A percentile compares a stretch with the other conserved stretches of the same genome.
phyloP scores from a whole-genome alignment of 2,113 vertebrate genomes.

The Psophia crepitans region DNA sequence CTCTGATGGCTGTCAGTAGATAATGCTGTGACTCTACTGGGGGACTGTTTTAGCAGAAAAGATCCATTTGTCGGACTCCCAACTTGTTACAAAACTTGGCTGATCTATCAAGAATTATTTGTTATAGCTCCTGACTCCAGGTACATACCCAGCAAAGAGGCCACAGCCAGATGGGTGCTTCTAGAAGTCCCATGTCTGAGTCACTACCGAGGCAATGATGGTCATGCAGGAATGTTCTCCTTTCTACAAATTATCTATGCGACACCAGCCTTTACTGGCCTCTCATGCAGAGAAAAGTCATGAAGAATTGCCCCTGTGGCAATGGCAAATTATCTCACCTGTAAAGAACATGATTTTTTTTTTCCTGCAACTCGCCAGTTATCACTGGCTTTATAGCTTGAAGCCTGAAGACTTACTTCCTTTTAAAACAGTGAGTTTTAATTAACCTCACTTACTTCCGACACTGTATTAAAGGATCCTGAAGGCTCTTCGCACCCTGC shows the following conservation, averaged over 20 bases:
- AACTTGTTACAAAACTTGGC: accelerated
- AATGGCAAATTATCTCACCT: background rate
- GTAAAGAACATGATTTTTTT: background rate
- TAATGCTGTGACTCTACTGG: background rate
- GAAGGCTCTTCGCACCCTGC: background rate
- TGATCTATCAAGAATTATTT: background rate
- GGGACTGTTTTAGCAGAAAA: background rate
- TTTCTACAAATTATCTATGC: background rate
- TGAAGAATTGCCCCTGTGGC: too few species aligned
- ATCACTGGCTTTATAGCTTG: background rate
- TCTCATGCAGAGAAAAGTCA: background rate
- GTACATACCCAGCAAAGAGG: background rate
- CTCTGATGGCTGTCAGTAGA: background rate
- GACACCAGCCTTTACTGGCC: background rate
- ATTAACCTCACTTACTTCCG: background rate
- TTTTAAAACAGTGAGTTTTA: background rate
- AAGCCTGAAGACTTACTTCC: background rate
- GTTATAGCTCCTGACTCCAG: background rate
- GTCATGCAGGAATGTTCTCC: background rate
- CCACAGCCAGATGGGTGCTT: background rate
- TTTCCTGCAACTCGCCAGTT: background rate
- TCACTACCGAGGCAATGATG: background rate
- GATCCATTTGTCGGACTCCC: background rate
- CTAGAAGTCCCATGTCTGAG: background rate
- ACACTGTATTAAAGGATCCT: background rate